phyloP scores from a whole-genome alignment of 2,888 invertebrate species.

The Chloroclysta siterata region DNA sequence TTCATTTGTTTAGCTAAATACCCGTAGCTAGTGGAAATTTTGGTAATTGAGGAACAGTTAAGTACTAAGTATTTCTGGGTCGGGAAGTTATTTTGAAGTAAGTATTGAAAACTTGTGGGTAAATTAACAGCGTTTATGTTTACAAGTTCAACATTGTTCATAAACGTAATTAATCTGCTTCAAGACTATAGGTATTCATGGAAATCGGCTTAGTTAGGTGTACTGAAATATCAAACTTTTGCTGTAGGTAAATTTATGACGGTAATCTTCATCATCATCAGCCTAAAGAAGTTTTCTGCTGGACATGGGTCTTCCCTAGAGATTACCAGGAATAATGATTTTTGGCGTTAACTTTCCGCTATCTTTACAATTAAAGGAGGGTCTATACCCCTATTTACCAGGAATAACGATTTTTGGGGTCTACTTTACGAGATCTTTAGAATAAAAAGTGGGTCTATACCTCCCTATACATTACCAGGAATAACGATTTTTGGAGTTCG shows the following conservation, averaged over 20 bases:
- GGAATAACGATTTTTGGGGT: too few relatives aligned
- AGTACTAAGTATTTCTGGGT: not conserved
- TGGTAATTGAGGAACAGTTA: conserved; percentile 9
- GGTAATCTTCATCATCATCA: too few relatives aligned
- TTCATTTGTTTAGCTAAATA: conserved; percentile 2
- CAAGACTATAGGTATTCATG: not conserved
- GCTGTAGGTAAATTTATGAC: not conserved
- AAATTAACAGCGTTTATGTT: not conserved
- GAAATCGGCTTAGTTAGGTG: not conserved
- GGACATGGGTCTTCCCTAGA: too few relatives aligned
- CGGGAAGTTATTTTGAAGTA: not conserved
- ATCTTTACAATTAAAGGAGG: too few relatives aligned
- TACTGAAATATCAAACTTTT: not conserved
- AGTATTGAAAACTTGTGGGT: not conserved
- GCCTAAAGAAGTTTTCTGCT: too few relatives aligned
- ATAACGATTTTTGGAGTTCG: too few relatives aligned
- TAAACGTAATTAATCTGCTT: not conserved
- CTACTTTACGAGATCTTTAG: too few relatives aligned
- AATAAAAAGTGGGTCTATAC: too few relatives aligned
- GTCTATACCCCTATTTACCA: too few relatives aligned
- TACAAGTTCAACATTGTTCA: not conserved
- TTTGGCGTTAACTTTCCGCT: too few relatives aligned
- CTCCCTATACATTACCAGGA: too few relatives aligned
- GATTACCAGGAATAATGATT: too few relatives aligned
- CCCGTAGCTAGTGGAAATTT: conserved; percentile 2